These are phyloP conservation scores for Cacatua alba DNA, from an alignment of 2,113 vertebrate genomes.

Conservation along the genomic window DNA sequence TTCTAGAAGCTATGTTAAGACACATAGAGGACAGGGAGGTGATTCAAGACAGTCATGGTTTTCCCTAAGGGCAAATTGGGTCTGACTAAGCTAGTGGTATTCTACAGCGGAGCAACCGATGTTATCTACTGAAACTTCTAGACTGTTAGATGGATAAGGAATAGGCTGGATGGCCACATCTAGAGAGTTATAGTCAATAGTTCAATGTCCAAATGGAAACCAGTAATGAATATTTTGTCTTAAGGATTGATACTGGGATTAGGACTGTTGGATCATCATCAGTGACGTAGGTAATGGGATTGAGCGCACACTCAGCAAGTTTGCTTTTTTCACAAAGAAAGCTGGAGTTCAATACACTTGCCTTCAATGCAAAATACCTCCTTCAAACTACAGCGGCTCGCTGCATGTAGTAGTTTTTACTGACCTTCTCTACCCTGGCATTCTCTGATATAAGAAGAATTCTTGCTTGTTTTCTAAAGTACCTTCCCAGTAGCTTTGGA, in stretches of 20 bases:
- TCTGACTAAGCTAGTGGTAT: background rate
- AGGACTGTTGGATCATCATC: background rate
- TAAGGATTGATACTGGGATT: background rate
- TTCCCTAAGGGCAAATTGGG: background rate
- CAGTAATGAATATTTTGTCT: background rate
- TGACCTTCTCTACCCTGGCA: background rate
- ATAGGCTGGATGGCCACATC: background rate
- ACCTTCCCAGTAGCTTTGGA: background rate
- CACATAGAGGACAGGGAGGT: background rate
- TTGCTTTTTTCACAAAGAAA: background rate
- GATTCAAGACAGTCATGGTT: background rate
- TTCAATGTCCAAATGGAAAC: background rate
- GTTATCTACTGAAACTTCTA: background rate
- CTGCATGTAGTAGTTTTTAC: background rate
- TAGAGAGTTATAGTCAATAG: background rate
- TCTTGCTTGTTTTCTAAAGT: background rate
- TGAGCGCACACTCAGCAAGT: background rate
- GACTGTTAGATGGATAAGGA: background rate
- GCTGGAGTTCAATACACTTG: background rate
- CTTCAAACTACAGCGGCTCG: background rate
- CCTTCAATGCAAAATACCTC: background rate
- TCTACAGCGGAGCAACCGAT: background rate
- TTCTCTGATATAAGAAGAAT: background rate
- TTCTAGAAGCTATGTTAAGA: background rate
- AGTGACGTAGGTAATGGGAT: background rate